phyloP scores from a whole-genome alignment of 2,888 invertebrate species.

The Diarsia brunnea region DNA sequence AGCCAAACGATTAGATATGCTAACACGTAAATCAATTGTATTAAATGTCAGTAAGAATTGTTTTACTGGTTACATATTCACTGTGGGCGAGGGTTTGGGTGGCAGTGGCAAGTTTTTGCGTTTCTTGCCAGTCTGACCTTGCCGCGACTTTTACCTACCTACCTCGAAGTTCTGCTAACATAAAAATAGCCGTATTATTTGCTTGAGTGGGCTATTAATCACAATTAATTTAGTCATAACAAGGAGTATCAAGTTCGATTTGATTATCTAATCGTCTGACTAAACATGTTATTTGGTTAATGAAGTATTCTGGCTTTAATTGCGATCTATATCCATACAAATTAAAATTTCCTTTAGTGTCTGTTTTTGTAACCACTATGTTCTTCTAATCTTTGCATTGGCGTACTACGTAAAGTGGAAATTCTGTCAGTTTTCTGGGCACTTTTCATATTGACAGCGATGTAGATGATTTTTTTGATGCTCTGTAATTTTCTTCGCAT shows the following conservation, averaged over 20 bases:
- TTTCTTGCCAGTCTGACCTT: slow-evolving; percentile 69
- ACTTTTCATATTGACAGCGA: no score
- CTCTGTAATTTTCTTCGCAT: not conserved
- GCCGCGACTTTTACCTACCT: slow-evolving; percentile 77
- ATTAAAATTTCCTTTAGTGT: not conserved
- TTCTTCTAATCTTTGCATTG: not conserved
- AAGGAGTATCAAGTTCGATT: slow-evolving; percentile 60
- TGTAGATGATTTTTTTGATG: not conserved
- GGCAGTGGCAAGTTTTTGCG: slow-evolving; percentile 73
- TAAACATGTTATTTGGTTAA: slow-evolving; percentile 49
- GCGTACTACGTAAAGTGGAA: no score
- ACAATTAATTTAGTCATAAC: slow-evolving; percentile 74
- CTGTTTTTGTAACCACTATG: not conserved
- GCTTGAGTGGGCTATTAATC: slow-evolving; percentile 72
- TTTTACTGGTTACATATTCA: slow-evolving; percentile 58
- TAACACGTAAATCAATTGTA: not conserved
- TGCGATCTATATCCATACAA: slow-evolving; percentile 15
- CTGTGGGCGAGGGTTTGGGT: slow-evolving; percentile 65
- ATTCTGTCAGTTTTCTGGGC: no score
- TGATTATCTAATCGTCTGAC: slow-evolving; percentile 56
- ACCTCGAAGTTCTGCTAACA: slow-evolving; percentile 72
- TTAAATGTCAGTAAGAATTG: slow-evolving; percentile 35
- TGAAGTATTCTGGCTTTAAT: slow-evolving; percentile 38
- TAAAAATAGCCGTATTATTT: slow-evolving; percentile 71
- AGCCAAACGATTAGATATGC: slow-evolving; percentile 3